Evolutionary conservation across 1,140 invertebrate genomes (phyloP), one percentile per base, ranked within the genome.

Genomic region (Zaprionus nigranus): DNA sequence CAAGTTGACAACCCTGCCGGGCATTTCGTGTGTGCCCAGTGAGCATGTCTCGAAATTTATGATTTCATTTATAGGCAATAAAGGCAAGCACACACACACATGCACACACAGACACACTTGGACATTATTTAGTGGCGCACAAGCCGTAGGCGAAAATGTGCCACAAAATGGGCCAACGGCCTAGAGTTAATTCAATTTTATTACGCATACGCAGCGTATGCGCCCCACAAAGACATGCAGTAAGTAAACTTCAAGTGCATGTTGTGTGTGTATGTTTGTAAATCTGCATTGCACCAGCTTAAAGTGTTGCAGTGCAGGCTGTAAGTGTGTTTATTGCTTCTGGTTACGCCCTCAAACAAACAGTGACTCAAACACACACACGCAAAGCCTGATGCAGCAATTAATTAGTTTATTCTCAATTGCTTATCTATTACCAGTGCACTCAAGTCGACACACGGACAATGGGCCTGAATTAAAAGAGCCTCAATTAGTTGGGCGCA

Each of bases 131-230:
- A 75, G 67, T 36, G 59, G n/a, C 26, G 22, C 46, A 22, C 34
- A 54, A n/a, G 53, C 51, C 56, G 59, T 15, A 71, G 80, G 83
- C 73, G 65, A 75, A 66, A 73, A 69, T 81, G 60, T 73, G 73
- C 66, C 77, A 61, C 62, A 78, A 72, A 77, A 66, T 88, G 63
- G 63, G 22, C 67, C 43, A 53, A 51, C 34, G 64, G 60, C 34
- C 78, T 69, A 73, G 66, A 68, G 71, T 84, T 84, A 88, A 88
- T 80, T 87, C 73, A 78, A 86, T 88, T 88, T 81, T 84, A 88
- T 81, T 88, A 79, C 78, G 78, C 68, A 87, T 88, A 90, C 84
- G 84, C 78, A 83, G 22, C 67, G 78, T 78, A 67, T 12, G 51
- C 17, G 3, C 6, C 51, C 28, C 53, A 65, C 72, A 80, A 75